These are phyloP conservation scores for Danio aesculapii DNA, from an alignment of 2,797 vertebrate species.

Conservation along the genomic window DNA sequence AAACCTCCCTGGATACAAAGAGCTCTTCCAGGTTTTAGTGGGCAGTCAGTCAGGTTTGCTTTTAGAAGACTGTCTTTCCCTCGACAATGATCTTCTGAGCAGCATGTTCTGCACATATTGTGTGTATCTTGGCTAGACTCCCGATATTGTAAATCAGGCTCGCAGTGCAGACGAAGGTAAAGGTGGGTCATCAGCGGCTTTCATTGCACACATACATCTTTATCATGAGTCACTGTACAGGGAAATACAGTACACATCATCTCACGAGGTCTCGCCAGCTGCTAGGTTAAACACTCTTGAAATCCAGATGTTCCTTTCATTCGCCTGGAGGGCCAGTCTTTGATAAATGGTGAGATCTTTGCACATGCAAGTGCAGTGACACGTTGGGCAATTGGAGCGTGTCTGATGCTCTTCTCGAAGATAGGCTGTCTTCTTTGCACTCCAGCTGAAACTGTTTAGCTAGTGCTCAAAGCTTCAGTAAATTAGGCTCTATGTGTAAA, in stretches of 20 bases:
- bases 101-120: conserved; percentile 33
- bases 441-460: conserved; percentile 40
- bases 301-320: conserved; percentile 58
- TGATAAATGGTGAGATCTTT: conserved; percentile 46
- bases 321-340: conserved; percentile 41
- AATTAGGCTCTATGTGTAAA: conserved; percentile 40
- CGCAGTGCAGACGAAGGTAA: conserved; percentile 16
- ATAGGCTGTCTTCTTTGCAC: conserved; percentile 17
- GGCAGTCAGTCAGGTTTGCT: conserved; percentile 52
- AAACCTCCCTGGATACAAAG: conserved; percentile 69
- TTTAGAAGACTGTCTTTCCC: conserved; percentile 48
- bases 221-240: conserved; percentile 34
- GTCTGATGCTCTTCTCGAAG: conserved; percentile 20
- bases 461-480: conserved; percentile 36
- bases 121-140: conserved; percentile 29
- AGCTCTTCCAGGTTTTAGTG: conserved; percentile 53
- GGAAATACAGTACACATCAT: conserved; percentile 25
- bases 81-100: conserved; percentile 32
- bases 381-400: conserved; percentile 41
- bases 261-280: conserved; percentile 41
- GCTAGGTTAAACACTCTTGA: conserved; percentile 46
- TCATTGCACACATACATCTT: conserved; percentile 46
- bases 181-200: conserved; percentile 16
- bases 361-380: conserved; percentile 3
- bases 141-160: conserved; percentile 30